Evolutionary conservation across 2,888 invertebrate species (phyloP).

Genomic region (Drosophila picticornis): DNA sequence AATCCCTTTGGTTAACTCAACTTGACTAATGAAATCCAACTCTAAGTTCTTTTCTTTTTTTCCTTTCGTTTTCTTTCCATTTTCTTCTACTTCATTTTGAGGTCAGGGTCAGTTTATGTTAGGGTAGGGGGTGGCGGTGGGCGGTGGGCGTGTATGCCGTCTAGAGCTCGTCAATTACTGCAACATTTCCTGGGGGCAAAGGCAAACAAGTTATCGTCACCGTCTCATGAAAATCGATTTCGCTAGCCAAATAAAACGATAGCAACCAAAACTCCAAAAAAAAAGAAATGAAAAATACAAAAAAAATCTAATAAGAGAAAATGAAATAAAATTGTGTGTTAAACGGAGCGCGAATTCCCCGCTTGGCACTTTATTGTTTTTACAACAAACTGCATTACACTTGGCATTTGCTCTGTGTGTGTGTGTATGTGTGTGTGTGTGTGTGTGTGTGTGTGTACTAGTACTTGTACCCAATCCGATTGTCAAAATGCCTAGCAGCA

Average conservation of each 20-base stretch:
- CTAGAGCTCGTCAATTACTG: slow-evolving; percentile 63
- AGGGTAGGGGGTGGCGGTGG: not conserved
- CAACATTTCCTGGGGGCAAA: slow-evolving; percentile 55
- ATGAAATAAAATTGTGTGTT: slow-evolving; percentile 48
- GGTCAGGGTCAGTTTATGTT: slow-evolving; percentile 51
- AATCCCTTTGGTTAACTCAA: slow-evolving; percentile 44
- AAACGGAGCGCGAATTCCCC: slow-evolving; percentile 55
- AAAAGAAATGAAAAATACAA: slow-evolving; percentile 7
- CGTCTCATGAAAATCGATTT: slow-evolving; percentile 56
- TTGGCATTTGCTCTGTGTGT: slow-evolving; percentile 12
- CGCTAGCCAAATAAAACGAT: slow-evolving; percentile 29
- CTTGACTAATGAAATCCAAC: slow-evolving; percentile 53
- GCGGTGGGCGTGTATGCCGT: slow-evolving; percentile 22
- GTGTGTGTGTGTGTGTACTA: not conserved
- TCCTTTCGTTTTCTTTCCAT: not conserved
- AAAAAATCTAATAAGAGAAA: slow-evolving; percentile 14
- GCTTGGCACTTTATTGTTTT: slow-evolving; percentile 50
- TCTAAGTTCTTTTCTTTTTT: slow-evolving; percentile 4
- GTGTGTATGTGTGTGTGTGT: not conserved
- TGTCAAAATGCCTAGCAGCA: slow-evolving; percentile 19
- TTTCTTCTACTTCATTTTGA: slow-evolving; percentile 22
- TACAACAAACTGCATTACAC: slow-evolving; percentile 61
- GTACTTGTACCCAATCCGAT: slow-evolving; percentile 1
- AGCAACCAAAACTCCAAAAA: slow-evolving; percentile 25
- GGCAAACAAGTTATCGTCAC: slow-evolving; percentile 60